A percentile compares a stretch with the other conserved stretches of the same genome.
Conservation (phyloP, 2,797 vertebrate genomes). For the Aeoliscus strigatus region DNA sequence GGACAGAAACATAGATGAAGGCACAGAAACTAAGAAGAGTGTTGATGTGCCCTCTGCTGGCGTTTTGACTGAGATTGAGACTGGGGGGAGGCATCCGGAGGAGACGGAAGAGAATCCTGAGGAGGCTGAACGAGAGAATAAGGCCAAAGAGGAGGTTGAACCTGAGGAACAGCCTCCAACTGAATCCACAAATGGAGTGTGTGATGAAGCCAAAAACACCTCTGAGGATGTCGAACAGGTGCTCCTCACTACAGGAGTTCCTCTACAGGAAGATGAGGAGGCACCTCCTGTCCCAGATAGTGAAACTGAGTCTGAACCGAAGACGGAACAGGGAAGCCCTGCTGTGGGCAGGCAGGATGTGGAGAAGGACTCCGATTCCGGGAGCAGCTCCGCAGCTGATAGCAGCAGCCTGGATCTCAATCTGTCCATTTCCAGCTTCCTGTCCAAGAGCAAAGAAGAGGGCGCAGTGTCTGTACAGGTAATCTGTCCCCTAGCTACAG, state of each 20-base stretch:
- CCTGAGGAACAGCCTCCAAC: constrained; percentile 26
- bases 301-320: constrained; percentile 57
- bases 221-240: constrained; percentile 37
- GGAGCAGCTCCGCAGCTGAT: constrained; percentile 89
- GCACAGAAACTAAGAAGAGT: constrained; percentile 11
- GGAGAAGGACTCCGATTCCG: constrained; percentile 92
- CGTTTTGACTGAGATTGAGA: constrained; percentile 56
- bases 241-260: constrained; percentile 22
- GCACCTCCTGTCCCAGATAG: constrained; percentile 43
- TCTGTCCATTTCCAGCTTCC: constrained; percentile 95
- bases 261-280: constrained; percentile 39
- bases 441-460: constrained; percentile 90
- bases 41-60: constrained; percentile 35
- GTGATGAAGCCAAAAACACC: constrained; percentile 35
- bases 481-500: constrained; percentile 2
- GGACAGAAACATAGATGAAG: constrained; percentile 25
- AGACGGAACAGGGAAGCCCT: constrained; percentile 63
- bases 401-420: constrained; percentile 94
- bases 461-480: constrained; percentile 95
- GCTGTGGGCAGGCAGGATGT: constrained; percentile 66
- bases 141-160: constrained; percentile 24
- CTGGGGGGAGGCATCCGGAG: constrained; percentile 26
- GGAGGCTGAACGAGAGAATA: constrained; percentile 24
- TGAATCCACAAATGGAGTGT: constrained; percentile 33
- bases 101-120: constrained; percentile 37